phyloP scores from a whole-genome alignment of 37 sponge, comb jelly and placozoan genomes.

The Mnemiopsis leidyi region DNA sequence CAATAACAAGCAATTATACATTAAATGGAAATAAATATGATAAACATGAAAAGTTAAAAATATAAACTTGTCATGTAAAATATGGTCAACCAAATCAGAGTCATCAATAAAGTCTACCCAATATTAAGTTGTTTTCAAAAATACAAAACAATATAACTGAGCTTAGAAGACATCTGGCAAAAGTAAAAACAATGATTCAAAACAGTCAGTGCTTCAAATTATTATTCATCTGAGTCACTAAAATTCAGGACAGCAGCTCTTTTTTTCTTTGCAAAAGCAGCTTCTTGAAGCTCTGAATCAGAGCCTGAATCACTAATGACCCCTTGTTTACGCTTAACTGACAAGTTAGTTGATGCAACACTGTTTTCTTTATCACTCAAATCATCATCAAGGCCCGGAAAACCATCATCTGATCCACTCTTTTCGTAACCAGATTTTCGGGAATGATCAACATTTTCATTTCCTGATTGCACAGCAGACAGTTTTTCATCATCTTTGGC shows the following conservation, averaged over 20 bases:
- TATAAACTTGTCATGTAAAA: neutral
- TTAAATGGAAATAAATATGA: neutral
- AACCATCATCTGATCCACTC: neutral
- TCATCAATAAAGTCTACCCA: too few species aligned
- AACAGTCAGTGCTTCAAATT: too few species aligned
- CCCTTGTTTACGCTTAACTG: neutral
- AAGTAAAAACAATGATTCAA: too few species aligned
- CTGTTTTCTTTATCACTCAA: constrained; percentile 29
- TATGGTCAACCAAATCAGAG: too few species aligned
- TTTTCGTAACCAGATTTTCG: too few species aligned
- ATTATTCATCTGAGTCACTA: constrained; percentile 53
- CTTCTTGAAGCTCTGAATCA: neutral
- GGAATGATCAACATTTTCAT: too few species aligned
- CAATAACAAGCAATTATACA: neutral
- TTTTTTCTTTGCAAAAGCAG: neutral
- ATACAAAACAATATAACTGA: too few species aligned
- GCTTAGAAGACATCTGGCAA: too few species aligned
- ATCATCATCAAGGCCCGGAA: neutral
- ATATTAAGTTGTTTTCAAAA: too few species aligned
- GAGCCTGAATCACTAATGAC: constrained; percentile 23
- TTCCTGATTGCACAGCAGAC: neutral
- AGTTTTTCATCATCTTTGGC: neutral
- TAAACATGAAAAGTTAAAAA: neutral
- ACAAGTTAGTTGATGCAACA: neutral
- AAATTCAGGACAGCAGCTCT: neutral